Base-by-base conservation (phyloP, 2,113 vertebrate genomes). In the Heloderma charlesbogerti region DNA sequence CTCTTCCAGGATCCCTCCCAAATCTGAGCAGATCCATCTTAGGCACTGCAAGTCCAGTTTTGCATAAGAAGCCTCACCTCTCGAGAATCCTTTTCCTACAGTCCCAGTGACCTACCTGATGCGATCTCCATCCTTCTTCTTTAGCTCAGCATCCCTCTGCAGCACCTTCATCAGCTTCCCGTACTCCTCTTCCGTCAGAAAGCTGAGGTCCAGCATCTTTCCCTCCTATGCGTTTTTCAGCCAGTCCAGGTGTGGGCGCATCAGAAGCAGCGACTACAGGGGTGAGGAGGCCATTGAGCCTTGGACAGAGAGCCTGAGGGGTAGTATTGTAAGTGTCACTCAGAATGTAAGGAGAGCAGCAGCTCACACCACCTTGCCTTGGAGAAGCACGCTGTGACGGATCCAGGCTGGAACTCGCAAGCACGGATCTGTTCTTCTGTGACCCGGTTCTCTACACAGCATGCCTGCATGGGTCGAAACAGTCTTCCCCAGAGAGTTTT, bases 91-190 rank as follows among this genome's bases (percentile, higher is more conserved):
- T 0, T 66, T 72, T 66, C 4, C 43, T 7, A 15, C 40, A 27
- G 4, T 22, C 12, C 8, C 40, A 34, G 20, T 63, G 13, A 67
- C 96, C 96, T 94, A 97, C 97, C 96, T 97, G 96, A 97, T 97
- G 10, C 97, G 97, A 91, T 97, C 97, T 2, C 94, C 90, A n/a
- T 97, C 97, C 78, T 95, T 97, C 89, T 95, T 96, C 95, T 97
- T 97, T 48, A 97, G 93, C 51, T 97, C 97, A 1, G 96, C 96
- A 94, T 97, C 97, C 60, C 97, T 97, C 93, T 97, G 97, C 84
- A 97, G 94, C 88, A 97, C 97, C 85, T 95, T 95, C 94, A 97
- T 93, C 86, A 97, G 95, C 72, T 96, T 94, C 43, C 96, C 94
- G 91, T 97, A 97, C 77, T 97, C 97, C 80, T 97, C 97, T 3